Conservation (phyloP, 2,113 vertebrate species). For the Taxidea taxus region DNA sequence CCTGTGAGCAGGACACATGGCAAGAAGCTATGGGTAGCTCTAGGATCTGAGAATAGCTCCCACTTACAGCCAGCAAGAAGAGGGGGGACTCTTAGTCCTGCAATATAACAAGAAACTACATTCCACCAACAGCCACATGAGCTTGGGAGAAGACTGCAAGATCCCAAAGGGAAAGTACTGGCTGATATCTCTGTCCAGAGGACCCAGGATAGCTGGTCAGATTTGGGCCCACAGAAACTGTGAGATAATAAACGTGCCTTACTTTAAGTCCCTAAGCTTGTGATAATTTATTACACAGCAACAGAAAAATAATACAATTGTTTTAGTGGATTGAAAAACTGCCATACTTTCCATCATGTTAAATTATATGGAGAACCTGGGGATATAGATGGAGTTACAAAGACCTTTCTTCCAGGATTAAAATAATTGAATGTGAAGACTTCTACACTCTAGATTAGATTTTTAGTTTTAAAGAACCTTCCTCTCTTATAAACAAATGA, state of each 20-base stretch:
- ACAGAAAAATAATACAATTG: not conserved
- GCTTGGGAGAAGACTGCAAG: not conserved
- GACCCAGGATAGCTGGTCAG: not conserved
- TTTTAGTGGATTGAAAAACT: conserved; percentile 14
- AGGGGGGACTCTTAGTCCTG: not conserved
- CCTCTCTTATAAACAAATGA: not conserved
- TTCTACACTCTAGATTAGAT: not conserved
- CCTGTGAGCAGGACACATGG: not conserved
- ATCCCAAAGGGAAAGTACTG: not conserved
- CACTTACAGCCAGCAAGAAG: not conserved
- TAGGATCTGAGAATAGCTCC: not conserved
- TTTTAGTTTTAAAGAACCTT: conserved; percentile 20
- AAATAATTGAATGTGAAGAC: conserved; percentile 6
- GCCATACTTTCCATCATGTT: not conserved
- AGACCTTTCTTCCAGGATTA: not conserved
- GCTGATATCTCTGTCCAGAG: not conserved
- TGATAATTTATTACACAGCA: not conserved
- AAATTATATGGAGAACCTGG: not conserved
- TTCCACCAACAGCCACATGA: not conserved
- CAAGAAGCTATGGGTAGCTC: not conserved
- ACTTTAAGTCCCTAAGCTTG: not conserved
- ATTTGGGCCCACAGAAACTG: not conserved
- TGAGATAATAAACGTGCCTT: not conserved
- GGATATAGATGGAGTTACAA: not conserved
- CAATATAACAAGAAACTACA: not conserved